These are phyloP conservation scores for Lingula anatina DNA, from an alignment of 2,888 invertebrate genomes.

Conservation along the genomic window DNA sequence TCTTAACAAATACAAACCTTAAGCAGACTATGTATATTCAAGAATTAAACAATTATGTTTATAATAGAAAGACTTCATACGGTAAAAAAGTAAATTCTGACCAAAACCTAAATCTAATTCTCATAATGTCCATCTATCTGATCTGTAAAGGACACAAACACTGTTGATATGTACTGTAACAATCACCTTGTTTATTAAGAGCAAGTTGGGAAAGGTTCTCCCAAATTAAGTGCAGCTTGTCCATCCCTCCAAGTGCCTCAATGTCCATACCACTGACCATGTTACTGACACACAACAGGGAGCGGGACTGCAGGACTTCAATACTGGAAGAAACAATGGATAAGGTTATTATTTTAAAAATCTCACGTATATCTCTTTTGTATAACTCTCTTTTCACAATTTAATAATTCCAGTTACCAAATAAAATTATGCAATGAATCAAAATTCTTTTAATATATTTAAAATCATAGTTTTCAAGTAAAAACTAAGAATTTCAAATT, in stretches of 20 bases:
- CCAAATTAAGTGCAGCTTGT: slow-evolving; percentile 58
- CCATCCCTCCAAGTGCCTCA: slow-evolving; percentile 63
- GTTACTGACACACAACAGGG: slow-evolving; percentile 68
- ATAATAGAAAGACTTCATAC: no score
- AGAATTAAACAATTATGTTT: no score
- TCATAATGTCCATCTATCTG: no score
- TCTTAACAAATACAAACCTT: no score
- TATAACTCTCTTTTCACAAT: background rate
- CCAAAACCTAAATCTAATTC: no score
- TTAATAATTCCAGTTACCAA: no score
- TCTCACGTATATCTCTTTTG: background rate
- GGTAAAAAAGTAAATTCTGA: no score
- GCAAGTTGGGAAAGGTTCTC: slow-evolving; percentile 63
- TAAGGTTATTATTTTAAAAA: background rate
- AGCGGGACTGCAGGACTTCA: slow-evolving; percentile 60
- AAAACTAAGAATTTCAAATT: no score
- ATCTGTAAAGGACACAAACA: no score
- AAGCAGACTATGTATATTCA: no score
- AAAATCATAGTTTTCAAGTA: no score
- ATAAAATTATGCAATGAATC: background rate
- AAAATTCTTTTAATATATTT: background rate
- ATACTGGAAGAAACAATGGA: slow-evolving; percentile 13
- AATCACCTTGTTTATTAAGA: slow-evolving; percentile 57
- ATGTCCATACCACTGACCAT: slow-evolving; percentile 62
- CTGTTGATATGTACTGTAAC: no score